Conservation (phyloP, 1,140 invertebrate species). For the Halotydeus destructor region DNA sequence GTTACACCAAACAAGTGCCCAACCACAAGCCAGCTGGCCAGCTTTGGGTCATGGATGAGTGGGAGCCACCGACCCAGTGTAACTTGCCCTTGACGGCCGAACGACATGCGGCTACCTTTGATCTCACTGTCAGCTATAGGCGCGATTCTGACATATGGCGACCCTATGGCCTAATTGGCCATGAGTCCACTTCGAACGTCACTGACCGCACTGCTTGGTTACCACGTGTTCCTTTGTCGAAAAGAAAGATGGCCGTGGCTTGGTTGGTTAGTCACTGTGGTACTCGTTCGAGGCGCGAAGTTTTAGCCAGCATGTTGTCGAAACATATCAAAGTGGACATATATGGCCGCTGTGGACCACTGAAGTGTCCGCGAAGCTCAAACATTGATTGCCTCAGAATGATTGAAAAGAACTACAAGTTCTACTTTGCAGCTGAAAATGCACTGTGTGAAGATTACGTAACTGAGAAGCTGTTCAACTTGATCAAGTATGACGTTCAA, state of each 20-base stretch:
- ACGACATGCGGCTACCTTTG: slow-evolving; percentile 30
- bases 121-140: slow-evolving; percentile 17
- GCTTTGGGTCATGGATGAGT: slow-evolving; percentile 17
- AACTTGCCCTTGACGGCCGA: slow-evolving; percentile 6
- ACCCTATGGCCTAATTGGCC: slow-evolving; percentile 13
- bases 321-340: slow-evolving; percentile 29
- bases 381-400: slow-evolving; percentile 14
- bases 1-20: too few relatives aligned
- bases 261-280: slow-evolving; percentile 31
- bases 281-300: slow-evolving; percentile 21
- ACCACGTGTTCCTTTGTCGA: background rate
- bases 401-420: slow-evolving; percentile 19
- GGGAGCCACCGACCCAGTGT: slow-evolving; percentile 17
- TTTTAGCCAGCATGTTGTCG: slow-evolving; percentile 24
- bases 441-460: slow-evolving; percentile 28
- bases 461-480: slow-evolving; percentile 21
- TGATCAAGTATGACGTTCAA: slow-evolving; percentile 12
- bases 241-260: slow-evolving; percentile 25
- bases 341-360: slow-evolving; percentile 28
- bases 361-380: slow-evolving; percentile 15
- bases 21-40: slow-evolving; percentile 6
- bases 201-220: background rate
- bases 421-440: slow-evolving; percentile 26
- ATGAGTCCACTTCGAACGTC: background rate
- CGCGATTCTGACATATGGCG: slow-evolving; percentile 15